Evolutionary conservation across 2,888 invertebrate species (phyloP).

Genomic region (Drosophila pseudotakahashii): DNA sequence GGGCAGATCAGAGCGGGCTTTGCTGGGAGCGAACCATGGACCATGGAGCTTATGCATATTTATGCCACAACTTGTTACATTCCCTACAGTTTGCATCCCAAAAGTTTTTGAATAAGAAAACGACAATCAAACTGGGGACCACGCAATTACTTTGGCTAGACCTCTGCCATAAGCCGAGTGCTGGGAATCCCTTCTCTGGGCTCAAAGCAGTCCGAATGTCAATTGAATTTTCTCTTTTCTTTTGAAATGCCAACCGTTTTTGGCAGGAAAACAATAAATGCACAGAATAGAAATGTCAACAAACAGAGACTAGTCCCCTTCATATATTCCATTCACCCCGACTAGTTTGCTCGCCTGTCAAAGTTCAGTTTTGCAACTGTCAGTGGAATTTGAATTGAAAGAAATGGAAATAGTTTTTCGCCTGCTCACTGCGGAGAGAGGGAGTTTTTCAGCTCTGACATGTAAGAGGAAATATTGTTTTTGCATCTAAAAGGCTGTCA

Average conservation of each 20-base stretch:
- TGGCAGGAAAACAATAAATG: constrained; percentile 31
- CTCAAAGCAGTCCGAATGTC: constrained; percentile 23
- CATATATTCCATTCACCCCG: background rate
- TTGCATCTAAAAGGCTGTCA: constrained; percentile 26
- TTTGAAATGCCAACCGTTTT: constrained; percentile 20
- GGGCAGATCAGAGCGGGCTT: constrained; percentile 5
- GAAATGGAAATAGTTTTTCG: constrained; percentile 47
- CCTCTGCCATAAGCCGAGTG: constrained; percentile 10
- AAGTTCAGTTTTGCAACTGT: constrained; percentile 48
- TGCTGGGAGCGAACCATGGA: constrained; percentile 17
- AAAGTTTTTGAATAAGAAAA: constrained; percentile 56
- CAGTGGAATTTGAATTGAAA: constrained; percentile 51
- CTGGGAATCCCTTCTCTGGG: background rate
- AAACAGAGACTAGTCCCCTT: constrained; percentile 14
- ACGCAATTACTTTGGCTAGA: constrained; percentile 38
- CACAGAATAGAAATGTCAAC: constrained; percentile 34
- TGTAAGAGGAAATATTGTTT: constrained; percentile 27
- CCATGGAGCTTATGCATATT: constrained; percentile 68
- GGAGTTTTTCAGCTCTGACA: constrained; percentile 13
- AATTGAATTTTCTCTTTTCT: constrained; percentile 16
- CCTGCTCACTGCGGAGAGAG: background rate
- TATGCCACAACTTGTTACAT: constrained; percentile 61
- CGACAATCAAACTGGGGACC: constrained; percentile 34
- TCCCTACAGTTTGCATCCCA: constrained; percentile 30
- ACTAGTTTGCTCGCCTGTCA: constrained; percentile 30